Evolutionary conservation across 2,888 invertebrate species (phyloP).

Genomic region (Notocelia uddmanniana): DNA sequence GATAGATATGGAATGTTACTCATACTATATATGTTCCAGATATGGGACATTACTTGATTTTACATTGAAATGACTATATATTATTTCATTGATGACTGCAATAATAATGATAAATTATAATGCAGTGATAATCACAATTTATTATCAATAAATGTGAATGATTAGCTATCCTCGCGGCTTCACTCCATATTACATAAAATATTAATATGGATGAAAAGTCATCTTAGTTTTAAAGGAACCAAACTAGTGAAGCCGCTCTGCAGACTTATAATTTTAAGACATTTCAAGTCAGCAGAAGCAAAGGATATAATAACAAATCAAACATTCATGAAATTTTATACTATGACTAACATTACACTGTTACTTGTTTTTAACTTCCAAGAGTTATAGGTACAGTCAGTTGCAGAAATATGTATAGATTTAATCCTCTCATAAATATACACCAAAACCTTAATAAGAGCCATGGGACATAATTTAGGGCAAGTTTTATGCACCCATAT

Average conservation of each 20-base stretch:
- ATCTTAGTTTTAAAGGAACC: too few relatives aligned
- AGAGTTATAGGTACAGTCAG: not conserved
- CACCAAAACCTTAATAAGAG: too few relatives aligned
- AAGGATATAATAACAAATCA: not conserved
- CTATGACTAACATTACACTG: not conserved
- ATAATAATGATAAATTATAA: not conserved
- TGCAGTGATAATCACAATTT: not conserved
- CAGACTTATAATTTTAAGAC: not conserved
- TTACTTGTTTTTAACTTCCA: not conserved
- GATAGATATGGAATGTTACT: too few relatives aligned
- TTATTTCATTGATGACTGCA: not conserved
- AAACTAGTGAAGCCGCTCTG: too few relatives aligned
- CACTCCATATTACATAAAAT: too few relatives aligned
- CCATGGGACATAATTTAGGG: too few relatives aligned
- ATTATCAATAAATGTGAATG: not conserved
- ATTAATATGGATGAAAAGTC: too few relatives aligned
- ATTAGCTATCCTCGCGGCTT: too few relatives aligned
- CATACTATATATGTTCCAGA: too few relatives aligned
- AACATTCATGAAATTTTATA: not conserved
- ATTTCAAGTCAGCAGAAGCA: not conserved
- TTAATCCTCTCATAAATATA: too few relatives aligned
- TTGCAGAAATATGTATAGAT: too few relatives aligned
- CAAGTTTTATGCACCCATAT: too few relatives aligned
- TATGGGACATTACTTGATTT: not conserved
- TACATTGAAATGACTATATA: not conserved